Evolutionary conservation across 2,113 vertebrate species (phyloP).

Genomic region (Oreotrochilus melanogaster): DNA sequence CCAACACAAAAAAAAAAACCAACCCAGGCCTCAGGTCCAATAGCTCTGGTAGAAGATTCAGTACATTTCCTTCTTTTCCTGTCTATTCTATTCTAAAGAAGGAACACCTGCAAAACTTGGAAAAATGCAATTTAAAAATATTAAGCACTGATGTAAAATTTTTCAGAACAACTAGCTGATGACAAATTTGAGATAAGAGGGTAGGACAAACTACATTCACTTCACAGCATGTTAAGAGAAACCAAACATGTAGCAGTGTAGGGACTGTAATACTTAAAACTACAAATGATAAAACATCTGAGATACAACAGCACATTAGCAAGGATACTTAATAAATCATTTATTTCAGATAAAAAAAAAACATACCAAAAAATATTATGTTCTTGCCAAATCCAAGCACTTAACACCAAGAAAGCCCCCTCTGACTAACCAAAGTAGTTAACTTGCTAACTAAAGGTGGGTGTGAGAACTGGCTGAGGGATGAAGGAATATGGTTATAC

Average conservation of each 20-base stretch:
- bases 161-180: not conserved
- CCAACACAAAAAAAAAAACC: too few species aligned
- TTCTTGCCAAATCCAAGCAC: not conserved
- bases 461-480: not conserved
- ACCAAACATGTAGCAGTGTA: not conserved
- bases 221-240: not conserved
- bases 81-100: not conserved
- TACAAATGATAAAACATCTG: not conserved
- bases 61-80: constrained; percentile 27
- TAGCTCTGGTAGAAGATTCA: constrained; percentile 4
- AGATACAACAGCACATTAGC: not conserved
- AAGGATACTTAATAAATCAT: not conserved
- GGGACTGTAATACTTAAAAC: not conserved
- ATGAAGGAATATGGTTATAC: not conserved
- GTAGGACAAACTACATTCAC: not conserved
- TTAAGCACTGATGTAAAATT: not conserved
- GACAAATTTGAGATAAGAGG: not conserved
- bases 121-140: not conserved
- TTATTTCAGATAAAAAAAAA: not conserved
- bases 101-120: not conserved
- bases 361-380: not conserved
- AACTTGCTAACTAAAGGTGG: not conserved
- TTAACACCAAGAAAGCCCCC: not conserved
- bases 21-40: not conserved
- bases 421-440: not conserved